Evolutionary conservation across 1,140 invertebrate genomes (phyloP), one percentile per base, ranked within the genome.

Genomic region (Caenorhabditis remanei): DNA sequence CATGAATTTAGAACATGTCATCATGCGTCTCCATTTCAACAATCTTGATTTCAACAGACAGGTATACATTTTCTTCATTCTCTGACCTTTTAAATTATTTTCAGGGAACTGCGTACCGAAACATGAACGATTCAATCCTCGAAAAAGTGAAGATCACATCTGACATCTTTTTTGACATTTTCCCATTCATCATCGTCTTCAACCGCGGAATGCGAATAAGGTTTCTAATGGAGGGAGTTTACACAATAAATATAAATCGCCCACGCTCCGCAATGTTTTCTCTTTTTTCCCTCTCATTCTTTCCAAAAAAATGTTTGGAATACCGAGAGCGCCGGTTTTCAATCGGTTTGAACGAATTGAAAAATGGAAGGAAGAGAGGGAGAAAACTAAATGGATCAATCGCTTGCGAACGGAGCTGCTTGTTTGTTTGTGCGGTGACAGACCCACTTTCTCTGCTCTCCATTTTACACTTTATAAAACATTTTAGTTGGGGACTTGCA

Each of bases 151-250:
- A 88, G 43, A 90, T 79, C 83, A 90, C 63, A 82, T 88, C 19
- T 75, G 92, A 93, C 24, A 90, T 97, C 7, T 94, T 99, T 13
- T 98, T 99, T 90, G 97, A 99, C 93, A 96, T 99, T 91, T 99
- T 99, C 93, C 97, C 98, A 7, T 99, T 99, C 94, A 97, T 97
- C 93, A 96, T 99, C 90, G 96, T 98, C 40, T 98, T 99, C 93
- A 96, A 96, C 95, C 96, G 96, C 1, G 95, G 97, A 90, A 96
- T 99, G 96, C 93, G 96, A 11, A 96, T 99, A 19, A 65, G 87
- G 87, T 87, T 55, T 56, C 14, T n/a, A 8, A 19, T 13, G 0
- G 16, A 41, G 14, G 41, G n/a, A 82, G 21, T 86, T 55, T 50
- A 53, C 14, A 56, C 46, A 79, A 48, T 24, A 50, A 9, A 50